These are phyloP conservation scores for Stenotaenia linearis DNA, from an alignment of 2,888 invertebrate genomes.

Conservation along the genomic window DNA sequence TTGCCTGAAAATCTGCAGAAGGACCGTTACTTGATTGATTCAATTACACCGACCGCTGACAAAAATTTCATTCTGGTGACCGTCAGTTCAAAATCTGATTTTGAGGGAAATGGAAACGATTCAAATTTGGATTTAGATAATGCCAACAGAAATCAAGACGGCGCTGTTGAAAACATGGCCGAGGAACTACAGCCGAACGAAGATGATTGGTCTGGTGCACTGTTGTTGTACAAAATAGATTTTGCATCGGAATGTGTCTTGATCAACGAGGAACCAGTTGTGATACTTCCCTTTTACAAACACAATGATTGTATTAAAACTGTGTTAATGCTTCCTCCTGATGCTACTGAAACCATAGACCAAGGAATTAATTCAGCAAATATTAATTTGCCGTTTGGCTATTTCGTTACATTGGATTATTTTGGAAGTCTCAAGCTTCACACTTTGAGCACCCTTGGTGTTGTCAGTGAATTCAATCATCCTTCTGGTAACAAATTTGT, in stretches of 20 bases:
- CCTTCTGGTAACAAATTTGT: conserved; percentile 53
- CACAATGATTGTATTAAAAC: conserved; percentile 40
- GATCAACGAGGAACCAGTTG: conserved; percentile 57
- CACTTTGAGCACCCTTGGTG: conserved; percentile 63
- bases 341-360: conserved; percentile 41
- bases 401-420: conserved; percentile 66
- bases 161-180: too few relatives aligned
- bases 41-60: conserved; percentile 64
- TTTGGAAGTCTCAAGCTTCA: conserved; percentile 70
- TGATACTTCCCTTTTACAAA: conserved; percentile 42
- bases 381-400: conserved; percentile 39
- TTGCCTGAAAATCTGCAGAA: conserved; percentile 41
- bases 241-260: conserved; percentile 53
- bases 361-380: conserved; percentile 16
- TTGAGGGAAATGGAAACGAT: not conserved
- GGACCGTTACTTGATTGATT: conserved; percentile 55
- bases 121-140: not conserved
- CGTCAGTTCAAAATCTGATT: conserved; percentile 34
- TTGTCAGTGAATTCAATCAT: conserved; percentile 55
- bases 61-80: conserved; percentile 58
- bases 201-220: conserved; percentile 44
- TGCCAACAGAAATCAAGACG: too few relatives aligned
- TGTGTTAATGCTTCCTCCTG: conserved; percentile 43
- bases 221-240: conserved; percentile 57
- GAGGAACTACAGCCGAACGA: conserved; percentile 29